A percentile compares a stretch with the other conserved stretches of the same genome.
Conservation (phyloP, 2,113 vertebrate genomes). For the Pachycephala philippinensis region DNA sequence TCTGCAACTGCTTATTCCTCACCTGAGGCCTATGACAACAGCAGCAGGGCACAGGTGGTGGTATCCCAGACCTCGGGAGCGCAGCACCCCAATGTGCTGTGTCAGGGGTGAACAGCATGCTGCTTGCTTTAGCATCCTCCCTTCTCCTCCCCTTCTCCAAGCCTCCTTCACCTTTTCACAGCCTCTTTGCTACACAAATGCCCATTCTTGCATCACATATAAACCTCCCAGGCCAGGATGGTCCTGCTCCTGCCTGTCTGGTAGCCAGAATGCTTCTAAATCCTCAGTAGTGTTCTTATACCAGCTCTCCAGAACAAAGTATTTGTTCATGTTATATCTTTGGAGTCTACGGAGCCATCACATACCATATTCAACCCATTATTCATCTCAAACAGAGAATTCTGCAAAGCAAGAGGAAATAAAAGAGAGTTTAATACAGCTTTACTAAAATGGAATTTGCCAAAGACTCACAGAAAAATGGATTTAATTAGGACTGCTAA, state of each 20-base stretch:
- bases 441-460: conserved; percentile 75
- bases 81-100: rapidly evolving
- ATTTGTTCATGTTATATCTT: neutral
- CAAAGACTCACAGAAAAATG: conserved; percentile 74
- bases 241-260: neutral
- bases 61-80: neutral
- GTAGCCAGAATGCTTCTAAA: neutral
- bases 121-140: neutral
- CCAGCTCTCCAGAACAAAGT: neutral
- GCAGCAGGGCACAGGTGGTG: neutral
- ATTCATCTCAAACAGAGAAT: conserved; percentile 40
- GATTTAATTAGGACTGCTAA: conserved; percentile 79
- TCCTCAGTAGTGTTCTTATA: neutral
- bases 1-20: neutral
- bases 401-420: conserved; percentile 60
- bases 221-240: neutral
- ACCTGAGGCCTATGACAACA: neutral
- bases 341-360: neutral
- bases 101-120: rapidly evolving
- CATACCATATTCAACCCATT: neutral
- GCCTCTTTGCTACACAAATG: neutral
- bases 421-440: conserved; percentile 57
- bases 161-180: neutral
- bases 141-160: neutral
- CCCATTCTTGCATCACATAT: neutral